These are phyloP conservation scores for Nyctibius grandis DNA, from an alignment of 2,797 vertebrate species.

Conservation along the genomic window DNA sequence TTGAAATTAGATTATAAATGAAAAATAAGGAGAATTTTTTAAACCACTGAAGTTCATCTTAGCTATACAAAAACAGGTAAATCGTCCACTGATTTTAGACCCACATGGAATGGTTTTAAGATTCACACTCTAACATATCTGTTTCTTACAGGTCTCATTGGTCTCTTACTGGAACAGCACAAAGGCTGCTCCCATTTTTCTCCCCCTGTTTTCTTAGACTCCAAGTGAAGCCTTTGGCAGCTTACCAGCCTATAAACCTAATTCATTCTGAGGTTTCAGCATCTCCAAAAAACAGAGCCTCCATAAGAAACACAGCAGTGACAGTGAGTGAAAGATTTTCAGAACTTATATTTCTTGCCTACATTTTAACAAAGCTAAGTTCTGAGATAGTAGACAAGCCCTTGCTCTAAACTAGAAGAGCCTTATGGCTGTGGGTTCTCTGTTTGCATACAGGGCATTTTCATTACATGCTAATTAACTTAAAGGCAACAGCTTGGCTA, in stretches of 20 bases:
- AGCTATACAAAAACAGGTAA: not conserved
- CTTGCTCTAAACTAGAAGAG: not conserved
- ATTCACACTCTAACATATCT: not conserved
- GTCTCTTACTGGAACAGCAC: not conserved
- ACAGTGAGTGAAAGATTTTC: not conserved
- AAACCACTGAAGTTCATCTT: not conserved
- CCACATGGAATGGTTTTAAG: not conserved
- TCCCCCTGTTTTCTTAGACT: not conserved
- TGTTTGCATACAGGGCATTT: not conserved
- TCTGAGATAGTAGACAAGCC: not conserved
- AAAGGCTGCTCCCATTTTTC: not conserved
- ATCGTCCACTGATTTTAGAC: not conserved
- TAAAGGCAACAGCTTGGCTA: not conserved
- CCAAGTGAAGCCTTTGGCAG: not conserved
- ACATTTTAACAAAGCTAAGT: not conserved
- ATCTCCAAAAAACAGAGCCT: not conserved
- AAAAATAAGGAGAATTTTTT: not conserved
- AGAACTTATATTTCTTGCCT: not conserved
- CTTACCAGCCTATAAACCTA: not conserved
- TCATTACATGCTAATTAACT: not conserved
- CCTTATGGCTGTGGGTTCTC: not conserved
- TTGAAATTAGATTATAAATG: not conserved
- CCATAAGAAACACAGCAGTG: not conserved
- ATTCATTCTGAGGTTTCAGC: not conserved
- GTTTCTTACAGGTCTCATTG: not conserved